Conservation (phyloP, 2,888 invertebrate genomes). For the Coelinius sp. region DNA sequence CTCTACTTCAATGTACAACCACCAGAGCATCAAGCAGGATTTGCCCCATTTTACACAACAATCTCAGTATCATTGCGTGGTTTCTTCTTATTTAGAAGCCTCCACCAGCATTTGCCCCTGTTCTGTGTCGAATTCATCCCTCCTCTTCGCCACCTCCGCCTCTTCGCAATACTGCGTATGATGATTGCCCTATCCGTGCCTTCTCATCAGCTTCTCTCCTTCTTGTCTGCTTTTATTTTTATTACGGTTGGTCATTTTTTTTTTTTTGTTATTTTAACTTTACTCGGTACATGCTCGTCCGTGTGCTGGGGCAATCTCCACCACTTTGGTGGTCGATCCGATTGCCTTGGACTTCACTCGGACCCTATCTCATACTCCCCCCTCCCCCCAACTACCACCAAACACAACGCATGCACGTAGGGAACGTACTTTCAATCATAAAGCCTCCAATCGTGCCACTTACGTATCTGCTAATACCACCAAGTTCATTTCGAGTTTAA, state of each 20-base stretch:
- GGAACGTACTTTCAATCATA: conserved; percentile 39
- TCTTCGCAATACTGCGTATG: conserved; percentile 14
- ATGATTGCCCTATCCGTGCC: conserved; percentile 42
- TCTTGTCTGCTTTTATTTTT: conserved; percentile 23
- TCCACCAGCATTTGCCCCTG: conserved; percentile 3
- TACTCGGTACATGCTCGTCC: conserved; percentile 30
- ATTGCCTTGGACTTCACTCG: conserved; percentile 42
- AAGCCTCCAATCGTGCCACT: conserved; percentile 28
- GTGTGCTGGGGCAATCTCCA: conserved; percentile 44
- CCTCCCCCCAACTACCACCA: conserved; percentile 22
- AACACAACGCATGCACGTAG: conserved; percentile 41
- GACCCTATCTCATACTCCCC: neutral
- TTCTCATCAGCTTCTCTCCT: conserved; percentile 38
- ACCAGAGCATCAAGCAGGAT: conserved; percentile 38
- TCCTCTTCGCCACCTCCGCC: conserved; percentile 27
- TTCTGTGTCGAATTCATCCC: conserved; percentile 33
- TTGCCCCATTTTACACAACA: conserved; percentile 48
- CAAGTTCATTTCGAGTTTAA: conserved; percentile 41
- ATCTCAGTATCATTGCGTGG: conserved; percentile 51
- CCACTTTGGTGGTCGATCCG: conserved; percentile 60
- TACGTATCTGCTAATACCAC: conserved; percentile 34
- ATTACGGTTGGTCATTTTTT: conserved; percentile 15
- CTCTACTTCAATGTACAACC: neutral
- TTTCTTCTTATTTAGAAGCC: conserved; percentile 42
- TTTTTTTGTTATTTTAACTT: conserved; percentile 39